phyloP scores from a whole-genome alignment of 2,797 vertebrate species.

The Diplodus sargus region DNA sequence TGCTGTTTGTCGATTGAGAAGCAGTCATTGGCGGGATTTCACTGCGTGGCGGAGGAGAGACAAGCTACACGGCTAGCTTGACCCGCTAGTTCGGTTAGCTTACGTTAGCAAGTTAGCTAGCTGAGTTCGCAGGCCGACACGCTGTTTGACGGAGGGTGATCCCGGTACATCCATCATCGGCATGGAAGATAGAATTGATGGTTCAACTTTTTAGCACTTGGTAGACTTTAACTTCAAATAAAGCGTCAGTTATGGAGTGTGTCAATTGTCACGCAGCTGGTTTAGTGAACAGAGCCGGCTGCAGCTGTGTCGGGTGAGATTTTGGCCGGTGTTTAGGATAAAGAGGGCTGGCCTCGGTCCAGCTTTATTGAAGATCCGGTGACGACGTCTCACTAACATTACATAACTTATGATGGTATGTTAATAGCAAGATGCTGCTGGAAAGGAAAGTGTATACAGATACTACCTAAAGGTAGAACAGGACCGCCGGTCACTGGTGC shows the following conservation, averaged over 20 bases:
- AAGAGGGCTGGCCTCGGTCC: slow-evolving; percentile 11
- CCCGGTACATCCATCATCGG: neutral
- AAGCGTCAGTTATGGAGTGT: neutral
- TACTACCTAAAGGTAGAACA: too few species aligned
- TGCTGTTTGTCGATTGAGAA: neutral
- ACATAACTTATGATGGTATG: neutral
- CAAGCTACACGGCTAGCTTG: slow-evolving; percentile 46
- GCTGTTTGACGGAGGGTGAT: slow-evolving; percentile 29
- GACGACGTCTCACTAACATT: neutral
- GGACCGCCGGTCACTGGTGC: too few species aligned
- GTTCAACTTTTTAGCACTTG: too few species aligned
- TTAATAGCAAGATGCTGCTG: neutral
- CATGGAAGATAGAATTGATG: neutral
- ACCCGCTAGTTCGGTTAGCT: slow-evolving; percentile 61
- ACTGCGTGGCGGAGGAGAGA: slow-evolving; percentile 20
- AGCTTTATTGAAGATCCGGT: neutral
- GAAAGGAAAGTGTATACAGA: neutral
- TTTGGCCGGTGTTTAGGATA: slow-evolving; percentile 43
- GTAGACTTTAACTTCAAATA: too few species aligned
- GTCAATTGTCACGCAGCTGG: neutral
- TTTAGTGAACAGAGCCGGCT: neutral
- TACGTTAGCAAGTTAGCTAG: slow-evolving; percentile 58
- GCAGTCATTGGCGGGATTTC: neutral
- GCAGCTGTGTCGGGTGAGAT: slow-evolving; percentile 21
- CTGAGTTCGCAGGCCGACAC: slow-evolving; percentile 60